Evolutionary conservation across 2,113 vertebrate species (phyloP).

Genomic region (Micronisus gabar): DNA sequence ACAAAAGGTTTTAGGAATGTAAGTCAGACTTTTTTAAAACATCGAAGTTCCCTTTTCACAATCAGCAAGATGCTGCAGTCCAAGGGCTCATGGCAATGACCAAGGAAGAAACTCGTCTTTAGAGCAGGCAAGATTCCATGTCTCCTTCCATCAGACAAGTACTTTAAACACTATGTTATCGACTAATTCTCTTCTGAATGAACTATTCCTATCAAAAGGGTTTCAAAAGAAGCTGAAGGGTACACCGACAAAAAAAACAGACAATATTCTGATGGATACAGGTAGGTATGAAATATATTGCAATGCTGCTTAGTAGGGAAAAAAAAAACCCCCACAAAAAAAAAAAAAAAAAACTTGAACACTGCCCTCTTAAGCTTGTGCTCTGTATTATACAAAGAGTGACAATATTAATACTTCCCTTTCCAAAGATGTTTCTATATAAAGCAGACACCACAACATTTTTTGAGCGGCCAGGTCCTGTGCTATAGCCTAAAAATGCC

Average conservation of each 20-base stretch:
- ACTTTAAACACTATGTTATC: not conserved
- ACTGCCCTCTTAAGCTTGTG: not conserved
- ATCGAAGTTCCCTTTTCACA: not conserved
- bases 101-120: not conserved
- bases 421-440: not conserved
- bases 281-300: not conserved
- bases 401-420: not conserved
- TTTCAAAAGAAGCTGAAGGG: not conserved
- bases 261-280: not conserved
- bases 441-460: not conserved
- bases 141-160: not conserved
- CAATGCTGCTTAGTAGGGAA: not conserved
- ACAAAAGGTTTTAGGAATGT: not conserved
- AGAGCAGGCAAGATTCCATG: not conserved
- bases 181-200: not conserved
- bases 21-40: not conserved
- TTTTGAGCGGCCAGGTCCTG: not conserved
- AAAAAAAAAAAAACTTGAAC: no score
- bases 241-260: not conserved
- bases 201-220: not conserved
- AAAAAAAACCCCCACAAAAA: no score
- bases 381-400: not conserved
- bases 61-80: not conserved
- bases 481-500: not conserved
- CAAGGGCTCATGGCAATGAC: not conserved